Percentiles rank a stretch among this genome's conserved stretches.
Evolutionary conservation across 92 coral and sea anemone genomes (phyloP).

Genomic region (Nematostella vectensis): DNA sequence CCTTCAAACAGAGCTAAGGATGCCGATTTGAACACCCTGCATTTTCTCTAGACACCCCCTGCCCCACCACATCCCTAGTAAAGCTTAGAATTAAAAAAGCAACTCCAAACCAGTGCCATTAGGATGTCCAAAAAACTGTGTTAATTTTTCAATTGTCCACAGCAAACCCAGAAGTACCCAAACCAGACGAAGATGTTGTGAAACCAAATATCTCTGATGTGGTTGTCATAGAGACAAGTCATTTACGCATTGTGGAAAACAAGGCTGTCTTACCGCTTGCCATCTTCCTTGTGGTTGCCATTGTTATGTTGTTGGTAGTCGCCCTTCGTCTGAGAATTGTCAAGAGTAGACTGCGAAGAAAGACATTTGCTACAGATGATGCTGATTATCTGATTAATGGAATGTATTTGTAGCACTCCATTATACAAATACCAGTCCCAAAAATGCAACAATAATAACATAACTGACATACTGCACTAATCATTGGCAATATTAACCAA

Average conservation of each 20-base stretch:
- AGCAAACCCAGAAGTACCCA: no score
- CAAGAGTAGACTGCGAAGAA: constrained; percentile 75
- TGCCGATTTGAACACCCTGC: no score
- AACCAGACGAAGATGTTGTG: constrained; percentile 6
- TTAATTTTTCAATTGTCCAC: no score
- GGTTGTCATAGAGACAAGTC: constrained; percentile 70
- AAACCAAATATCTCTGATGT: constrained; percentile 54
- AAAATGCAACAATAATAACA: no score
- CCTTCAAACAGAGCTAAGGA: no score
- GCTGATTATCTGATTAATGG: constrained; percentile 98
- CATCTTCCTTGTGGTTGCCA: constrained; percentile 77
- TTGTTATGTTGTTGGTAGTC: constrained; percentile 71
- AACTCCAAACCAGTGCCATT: background rate
- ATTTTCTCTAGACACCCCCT: no score
- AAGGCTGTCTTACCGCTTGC: constrained; percentile 96
- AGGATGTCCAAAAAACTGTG: no score
- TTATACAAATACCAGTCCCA: background rate
- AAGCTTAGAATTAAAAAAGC: no score
- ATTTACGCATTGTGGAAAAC: constrained; percentile 78
- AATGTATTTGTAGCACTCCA: constrained; percentile 90
- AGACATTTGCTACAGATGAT: constrained; percentile 96
- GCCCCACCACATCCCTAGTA: no score
- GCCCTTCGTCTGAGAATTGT: constrained; percentile 74
- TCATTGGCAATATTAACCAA: no score
- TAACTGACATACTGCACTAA: no score